Conservation (phyloP, 2,797 vertebrate species). For the Ibycter americanus region DNA sequence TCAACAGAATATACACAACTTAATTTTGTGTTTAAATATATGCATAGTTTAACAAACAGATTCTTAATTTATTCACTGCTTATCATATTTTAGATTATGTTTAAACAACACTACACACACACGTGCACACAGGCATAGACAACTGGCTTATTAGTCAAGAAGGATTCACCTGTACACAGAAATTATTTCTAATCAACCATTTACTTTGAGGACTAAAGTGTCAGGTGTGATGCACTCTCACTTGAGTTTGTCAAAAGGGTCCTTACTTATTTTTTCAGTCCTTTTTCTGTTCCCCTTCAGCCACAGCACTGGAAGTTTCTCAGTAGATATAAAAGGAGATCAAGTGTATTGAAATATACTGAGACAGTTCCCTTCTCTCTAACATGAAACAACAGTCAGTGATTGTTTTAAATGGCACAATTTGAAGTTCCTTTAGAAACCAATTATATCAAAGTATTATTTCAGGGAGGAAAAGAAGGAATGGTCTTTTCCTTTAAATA, state of each 20-base stretch:
- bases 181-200: not conserved
- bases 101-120: slow-evolving; percentile 41
- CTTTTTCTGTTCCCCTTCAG: not conserved
- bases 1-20: slow-evolving; percentile 12
- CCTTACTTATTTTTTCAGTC: not conserved
- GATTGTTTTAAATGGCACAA: not conserved
- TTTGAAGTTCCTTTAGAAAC: not conserved
- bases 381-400: not conserved
- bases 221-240: not conserved
- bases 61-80: slow-evolving; percentile 68
- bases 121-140: not conserved
- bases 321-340: not conserved
- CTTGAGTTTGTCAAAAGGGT: not conserved
- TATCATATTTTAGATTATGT: slow-evolving; percentile 48
- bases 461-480: not conserved
- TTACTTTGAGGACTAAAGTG: not conserved
- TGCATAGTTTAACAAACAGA: slow-evolving; percentile 56
- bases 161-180: not conserved
- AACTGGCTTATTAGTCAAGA: not conserved
- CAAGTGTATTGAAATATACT: not conserved
- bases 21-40: slow-evolving; percentile 60
- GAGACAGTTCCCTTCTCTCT: not conserved
- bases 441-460: not conserved
- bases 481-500: not conserved
- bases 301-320: not conserved